Evolutionary conservation across 1,140 invertebrate genomes (phyloP), one percentile per base, ranked within the genome.

Genomic region (Scaptomyza graminum): DNA sequence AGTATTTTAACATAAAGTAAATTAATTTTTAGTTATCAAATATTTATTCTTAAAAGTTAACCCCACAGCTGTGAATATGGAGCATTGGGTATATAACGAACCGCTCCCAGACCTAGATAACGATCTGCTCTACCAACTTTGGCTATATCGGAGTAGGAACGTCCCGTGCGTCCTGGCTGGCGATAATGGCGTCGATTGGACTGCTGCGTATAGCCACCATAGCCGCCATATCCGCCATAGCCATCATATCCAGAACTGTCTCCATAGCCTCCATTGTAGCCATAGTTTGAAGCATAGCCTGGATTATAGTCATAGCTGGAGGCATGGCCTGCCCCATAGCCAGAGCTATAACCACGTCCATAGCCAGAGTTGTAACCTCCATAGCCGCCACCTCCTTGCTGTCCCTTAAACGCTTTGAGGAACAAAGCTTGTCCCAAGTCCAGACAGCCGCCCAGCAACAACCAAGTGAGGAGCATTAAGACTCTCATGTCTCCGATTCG

Each of bases 81-180:
- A 22, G 69, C 47, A 4, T 50, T 57, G 0, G 82, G 81, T 6
- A 84, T 39, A 47, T 51, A 84, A 8, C 77, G 77, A 47, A 47
- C 52, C n/a, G 50, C 74, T 1, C 81, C 81, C 2, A 85, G 55
- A 5, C 81, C 81, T 1, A 84, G 22, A 44, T 87, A 84, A 2
- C 49, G 47, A 50, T 77, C 82, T 0, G 71, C 74, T 3, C 47
- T 63, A 1, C 87, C 15, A 18, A 85, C 82, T 4, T 43, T 56
- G 0, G 71, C 55, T 46, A 85, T 85, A 0, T 85, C 47, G 3
- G 70, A 69, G 46, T 69, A 87, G 2, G 90, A 90, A 12, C 90
- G 82, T 25, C 90, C 90, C 7, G 41, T 55, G 6, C 90, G 87
- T n/a, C 12, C 12, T 5, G 37, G 37, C 6, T 73, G 63, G 18